Evolutionary conservation across 2,797 vertebrate genomes (phyloP), one percentile per base, ranked within the genome.

Genomic region (Oceanodroma leucorhoa): DNA sequence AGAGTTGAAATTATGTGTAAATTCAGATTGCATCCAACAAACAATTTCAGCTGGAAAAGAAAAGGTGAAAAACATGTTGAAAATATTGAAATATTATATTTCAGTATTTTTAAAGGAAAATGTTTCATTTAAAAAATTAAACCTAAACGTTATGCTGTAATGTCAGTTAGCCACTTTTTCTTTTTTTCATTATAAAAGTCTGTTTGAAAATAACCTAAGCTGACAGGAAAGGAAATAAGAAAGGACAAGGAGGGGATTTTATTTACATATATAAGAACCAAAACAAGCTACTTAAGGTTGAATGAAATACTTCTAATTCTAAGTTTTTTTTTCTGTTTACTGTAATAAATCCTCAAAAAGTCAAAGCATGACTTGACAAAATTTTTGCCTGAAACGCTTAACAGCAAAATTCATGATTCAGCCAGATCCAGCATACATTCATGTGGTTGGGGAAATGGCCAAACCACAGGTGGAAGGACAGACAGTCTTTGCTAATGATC

Each of bases 401-500:
- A 65, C 32, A 82, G 66, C 12, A 76, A 82, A 92, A 90, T 61
- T 51, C 22, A 48, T 22, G 20, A 46, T 84, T 89, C 14, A 18
- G 45, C 27, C 26, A 38, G 21, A 50, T 50, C 24, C 58, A 78
- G 58, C 53, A 77, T 5, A 51, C 19, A 45, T 50, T 78, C 30
- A 40, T 19, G 77, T 16, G 24, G 36, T 41, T 5, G 8, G 45
- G 80, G 78, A 89, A 76, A 86, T 38, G 73, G 62, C 83, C 78
- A 70, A 93, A 62, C 78, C 92, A 95, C 55, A 75, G 64, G 75
- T 80, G 29, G 40, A 46, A 90, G 30, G 43, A 87, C 45, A 89
- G 60, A 34, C 36, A 34, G 38, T 21, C 92, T 87, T 66, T 92
- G 51, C 58, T 86, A 89, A 93, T 84, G 75, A 94, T 94, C 90